Conservation (phyloP, 2,113 vertebrate species). For the Illadopsis cleaveri region DNA sequence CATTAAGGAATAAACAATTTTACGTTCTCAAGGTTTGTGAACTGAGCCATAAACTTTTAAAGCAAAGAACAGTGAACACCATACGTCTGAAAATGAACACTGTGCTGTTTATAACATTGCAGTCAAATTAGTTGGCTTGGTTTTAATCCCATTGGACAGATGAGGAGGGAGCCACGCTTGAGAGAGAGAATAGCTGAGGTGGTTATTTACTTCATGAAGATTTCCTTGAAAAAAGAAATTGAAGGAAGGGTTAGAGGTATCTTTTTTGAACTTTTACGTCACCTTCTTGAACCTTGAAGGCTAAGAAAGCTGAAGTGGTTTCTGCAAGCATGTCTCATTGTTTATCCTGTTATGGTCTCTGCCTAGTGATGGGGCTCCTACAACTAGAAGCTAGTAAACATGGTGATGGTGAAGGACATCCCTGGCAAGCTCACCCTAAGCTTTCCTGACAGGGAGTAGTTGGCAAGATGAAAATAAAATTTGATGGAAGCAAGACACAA, state of each 20-base stretch:
- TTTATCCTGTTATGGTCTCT: background rate
- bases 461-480: background rate
- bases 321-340: background rate
- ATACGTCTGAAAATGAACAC: background rate
- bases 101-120: background rate
- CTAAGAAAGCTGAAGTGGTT: background rate
- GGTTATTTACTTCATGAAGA: background rate
- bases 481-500: background rate
- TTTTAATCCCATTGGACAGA: background rate
- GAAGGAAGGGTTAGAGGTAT: background rate
- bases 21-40: background rate
- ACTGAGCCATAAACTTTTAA: conserved; percentile 7
- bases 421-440: background rate
- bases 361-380: background rate
- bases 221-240: background rate
- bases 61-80: background rate
- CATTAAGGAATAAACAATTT: conserved; percentile 13
- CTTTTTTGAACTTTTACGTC: background rate
- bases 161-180: background rate
- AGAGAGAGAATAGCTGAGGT: background rate
- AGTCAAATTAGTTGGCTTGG: background rate
- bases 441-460: background rate
- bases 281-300: background rate
- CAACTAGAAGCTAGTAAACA: background rate
- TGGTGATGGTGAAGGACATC: background rate